These are phyloP conservation scores for Sebastes schlegelii DNA, from an alignment of 2,113 vertebrate genomes.

Conservation along the genomic window DNA sequence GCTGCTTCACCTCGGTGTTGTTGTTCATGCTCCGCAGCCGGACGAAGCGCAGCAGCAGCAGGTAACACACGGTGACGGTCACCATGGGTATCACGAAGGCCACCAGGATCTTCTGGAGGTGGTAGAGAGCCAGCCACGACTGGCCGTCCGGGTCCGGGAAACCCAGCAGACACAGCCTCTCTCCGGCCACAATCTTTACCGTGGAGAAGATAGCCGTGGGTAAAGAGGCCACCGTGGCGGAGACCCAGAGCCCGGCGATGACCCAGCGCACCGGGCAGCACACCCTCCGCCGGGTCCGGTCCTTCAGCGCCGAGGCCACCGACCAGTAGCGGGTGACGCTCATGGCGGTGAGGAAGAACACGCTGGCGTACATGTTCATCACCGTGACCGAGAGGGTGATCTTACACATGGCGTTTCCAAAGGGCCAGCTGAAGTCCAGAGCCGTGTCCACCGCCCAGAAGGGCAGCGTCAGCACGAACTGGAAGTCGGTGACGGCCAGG, in stretches of 20 bases:
- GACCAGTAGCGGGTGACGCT: slow-evolving; percentile 92
- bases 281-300: slow-evolving; percentile 71
- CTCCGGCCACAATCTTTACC: slow-evolving; percentile 84
- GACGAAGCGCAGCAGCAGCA: slow-evolving; percentile 90
- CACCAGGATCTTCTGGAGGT: slow-evolving; percentile 91
- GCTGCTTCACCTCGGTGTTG: slow-evolving; percentile 78
- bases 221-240: slow-evolving; percentile 86
- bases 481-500: slow-evolving; percentile 92
- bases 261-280: slow-evolving; percentile 88
- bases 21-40: slow-evolving; percentile 84
- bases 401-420: slow-evolving; percentile 93
- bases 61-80: slow-evolving; percentile 89
- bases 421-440: slow-evolving; percentile 94
- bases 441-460: slow-evolving; percentile 96
- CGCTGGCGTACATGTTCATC: slow-evolving; percentile 96
- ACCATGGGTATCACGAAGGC: slow-evolving; percentile 90
- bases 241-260: slow-evolving; percentile 88
- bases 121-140: slow-evolving; percentile 91
- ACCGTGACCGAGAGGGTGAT: slow-evolving; percentile 90
- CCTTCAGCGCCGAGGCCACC: slow-evolving; percentile 90
- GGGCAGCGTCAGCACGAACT: slow-evolving; percentile 93
- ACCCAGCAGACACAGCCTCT: slow-evolving; percentile 90
- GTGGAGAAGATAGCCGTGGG: slow-evolving; percentile 90
- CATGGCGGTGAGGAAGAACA: slow-evolving; percentile 96
- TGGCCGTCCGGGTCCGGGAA: slow-evolving; percentile 89